Evolutionary conservation across 1,140 invertebrate genomes (phyloP).

Genomic region (Drosophila eugracilis): DNA sequence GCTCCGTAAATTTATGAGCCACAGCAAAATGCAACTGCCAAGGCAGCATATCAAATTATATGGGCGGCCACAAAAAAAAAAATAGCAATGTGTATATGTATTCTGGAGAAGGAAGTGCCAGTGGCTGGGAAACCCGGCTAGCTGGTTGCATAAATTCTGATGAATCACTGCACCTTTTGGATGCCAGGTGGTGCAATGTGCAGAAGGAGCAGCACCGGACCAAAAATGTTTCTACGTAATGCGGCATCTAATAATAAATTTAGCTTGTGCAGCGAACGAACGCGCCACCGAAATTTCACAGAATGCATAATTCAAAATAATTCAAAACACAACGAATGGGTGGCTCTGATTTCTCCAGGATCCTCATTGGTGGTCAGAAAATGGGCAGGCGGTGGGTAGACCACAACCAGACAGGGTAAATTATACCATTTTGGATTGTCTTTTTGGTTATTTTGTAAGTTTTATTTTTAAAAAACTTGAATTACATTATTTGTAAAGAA

Average conservation of each 20-base stretch:
- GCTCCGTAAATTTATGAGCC: conserved; percentile 68
- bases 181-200: conserved; percentile 13
- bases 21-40: conserved; percentile 78
- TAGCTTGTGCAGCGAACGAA: conserved; percentile 59
- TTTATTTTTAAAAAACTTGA: no score
- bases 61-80: conserved; percentile 76
- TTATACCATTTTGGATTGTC: no score
- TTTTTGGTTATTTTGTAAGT: no score
- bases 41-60: conserved; percentile 79
- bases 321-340: conserved; percentile 57
- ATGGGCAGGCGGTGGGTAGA: not conserved
- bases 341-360: conserved; percentile 24
- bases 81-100: conserved; percentile 9
- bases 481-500: no score
- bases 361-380: conserved; percentile 3
- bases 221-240: conserved; percentile 67
- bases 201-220: conserved; percentile 23
- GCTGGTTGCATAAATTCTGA: conserved; percentile 75
- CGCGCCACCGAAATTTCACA: conserved; percentile 62
- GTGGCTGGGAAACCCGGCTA: conserved; percentile 5
- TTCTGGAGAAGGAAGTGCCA: conserved; percentile 2
- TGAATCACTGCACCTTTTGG: conserved; percentile 74
- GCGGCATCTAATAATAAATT: conserved; percentile 80
- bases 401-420: not conserved
- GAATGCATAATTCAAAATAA: conserved; percentile 82